These are phyloP conservation scores for Pagrus major DNA, from an alignment of 2,113 vertebrate species.

Conservation along the genomic window DNA sequence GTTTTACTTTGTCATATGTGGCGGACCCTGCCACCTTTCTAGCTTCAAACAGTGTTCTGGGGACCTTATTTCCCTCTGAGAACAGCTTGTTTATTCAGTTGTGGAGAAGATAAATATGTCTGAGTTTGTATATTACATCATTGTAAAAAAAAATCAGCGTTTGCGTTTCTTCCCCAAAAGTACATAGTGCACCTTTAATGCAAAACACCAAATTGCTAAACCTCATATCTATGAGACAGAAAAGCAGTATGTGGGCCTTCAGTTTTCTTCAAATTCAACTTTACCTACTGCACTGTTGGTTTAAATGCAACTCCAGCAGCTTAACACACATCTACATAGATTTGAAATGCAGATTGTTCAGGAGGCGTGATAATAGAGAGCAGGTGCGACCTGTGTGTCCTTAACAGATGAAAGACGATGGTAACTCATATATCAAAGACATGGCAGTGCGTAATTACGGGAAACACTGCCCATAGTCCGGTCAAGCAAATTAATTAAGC, in stretches of 20 bases:
- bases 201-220: slow-evolving; percentile 1
- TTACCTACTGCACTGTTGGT: background rate
- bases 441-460: slow-evolving; percentile 21
- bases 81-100: too few species aligned
- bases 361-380: background rate
- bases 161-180: too few species aligned
- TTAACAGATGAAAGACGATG: background rate
- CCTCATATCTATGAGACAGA: slow-evolving; percentile 12
- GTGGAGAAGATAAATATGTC: too few species aligned
- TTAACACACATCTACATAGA: background rate
- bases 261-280: slow-evolving; percentile 15
- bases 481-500: slow-evolving; percentile 45
- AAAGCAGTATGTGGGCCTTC: background rate
- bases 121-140: too few species aligned
- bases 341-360: slow-evolving; percentile 5
- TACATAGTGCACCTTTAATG: too few species aligned
- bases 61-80: too few species aligned
- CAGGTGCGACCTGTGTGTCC: slow-evolving; percentile 9
- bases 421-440: slow-evolving; percentile 26
- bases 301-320: slow-evolving; percentile 3
- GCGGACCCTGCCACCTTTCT: too few species aligned
- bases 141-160: too few species aligned
- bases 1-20: too few species aligned
- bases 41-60: too few species aligned
- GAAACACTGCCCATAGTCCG: slow-evolving; percentile 12